phyloP scores from a whole-genome alignment of 1,140 invertebrate species.

The Nasonia vitripennis region DNA sequence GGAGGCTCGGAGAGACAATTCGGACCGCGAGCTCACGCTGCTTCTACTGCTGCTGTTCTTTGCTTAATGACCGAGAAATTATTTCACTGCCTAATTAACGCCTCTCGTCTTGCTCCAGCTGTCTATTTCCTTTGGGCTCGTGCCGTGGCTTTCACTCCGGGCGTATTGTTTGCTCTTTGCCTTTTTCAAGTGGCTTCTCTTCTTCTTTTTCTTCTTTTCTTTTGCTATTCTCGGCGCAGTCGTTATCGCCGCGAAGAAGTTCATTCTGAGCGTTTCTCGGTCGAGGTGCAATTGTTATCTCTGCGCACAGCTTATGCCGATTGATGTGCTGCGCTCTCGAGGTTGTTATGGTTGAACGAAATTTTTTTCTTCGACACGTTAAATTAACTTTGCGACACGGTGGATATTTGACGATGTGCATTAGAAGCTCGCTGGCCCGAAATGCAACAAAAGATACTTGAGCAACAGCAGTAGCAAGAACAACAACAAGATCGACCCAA shows the following conservation, averaged over 20 bases:
- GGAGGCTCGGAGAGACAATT: slow-evolving; percentile 32
- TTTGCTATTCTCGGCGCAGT: neutral
- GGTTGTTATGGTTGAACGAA: neutral
- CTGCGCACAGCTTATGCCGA: neutral
- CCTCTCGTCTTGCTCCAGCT: neutral
- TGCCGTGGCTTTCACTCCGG: neutral
- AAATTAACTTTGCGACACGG: too few species aligned
- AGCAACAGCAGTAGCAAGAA: neutral
- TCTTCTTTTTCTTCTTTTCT: neutral
- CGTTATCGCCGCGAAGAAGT: neutral
- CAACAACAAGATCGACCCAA: neutral
- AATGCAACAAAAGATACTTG: too few species aligned
- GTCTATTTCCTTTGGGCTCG: slow-evolving; percentile 31
- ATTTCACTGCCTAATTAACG: slow-evolving; percentile 60
- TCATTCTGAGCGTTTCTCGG: neutral
- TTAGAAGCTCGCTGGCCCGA: too few species aligned
- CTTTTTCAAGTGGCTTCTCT: neutral
- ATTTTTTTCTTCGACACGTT: neutral
- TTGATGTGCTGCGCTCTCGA: neutral
- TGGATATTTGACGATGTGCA: too few species aligned
- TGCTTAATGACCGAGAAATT: slow-evolving; percentile 60
- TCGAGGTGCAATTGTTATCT: neutral
- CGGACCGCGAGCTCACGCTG: slow-evolving; percentile 9
- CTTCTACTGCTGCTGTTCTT: slow-evolving; percentile 3
- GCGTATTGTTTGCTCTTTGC: neutral